A percentile compares a stretch with the other conserved stretches of the same genome.
Conservation (phyloP, 2,888 invertebrate species). For the Tiliacea citrago region DNA sequence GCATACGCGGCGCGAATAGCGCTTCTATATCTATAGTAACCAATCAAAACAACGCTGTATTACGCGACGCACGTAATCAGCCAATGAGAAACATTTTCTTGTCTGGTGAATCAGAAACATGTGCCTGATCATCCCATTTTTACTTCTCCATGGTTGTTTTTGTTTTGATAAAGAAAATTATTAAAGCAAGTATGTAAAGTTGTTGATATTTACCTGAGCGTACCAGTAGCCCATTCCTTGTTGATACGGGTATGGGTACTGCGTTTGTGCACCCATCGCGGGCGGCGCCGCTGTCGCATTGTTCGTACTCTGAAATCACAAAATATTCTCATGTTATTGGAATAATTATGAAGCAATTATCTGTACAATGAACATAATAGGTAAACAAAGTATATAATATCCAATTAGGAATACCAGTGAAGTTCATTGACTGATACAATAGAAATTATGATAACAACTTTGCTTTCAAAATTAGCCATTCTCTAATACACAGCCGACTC, state of each 20-base stretch:
- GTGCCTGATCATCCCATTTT: slow-evolving; percentile 8
- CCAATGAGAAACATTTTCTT: slow-evolving; percentile 25
- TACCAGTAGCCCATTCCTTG: slow-evolving; percentile 98
- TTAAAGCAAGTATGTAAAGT: not conserved
- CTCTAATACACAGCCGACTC: not conserved
- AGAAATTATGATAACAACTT: slow-evolving; percentile 12
- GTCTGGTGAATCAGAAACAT: not conserved
- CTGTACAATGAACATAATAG: slow-evolving; percentile 7
- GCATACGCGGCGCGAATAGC: slow-evolving; percentile 4
- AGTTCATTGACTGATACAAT: slow-evolving; percentile 10
- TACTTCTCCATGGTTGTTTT: not conserved
- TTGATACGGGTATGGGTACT: slow-evolving; percentile 97
- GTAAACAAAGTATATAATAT: slow-evolving; percentile 30
- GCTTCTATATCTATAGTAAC: not conserved
- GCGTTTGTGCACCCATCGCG: slow-evolving; percentile 92
- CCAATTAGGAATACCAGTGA: slow-evolving; percentile 19
- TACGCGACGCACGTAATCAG: not conserved
- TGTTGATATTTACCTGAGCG: slow-evolving; percentile 92
- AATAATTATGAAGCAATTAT: slow-evolving; percentile 13
- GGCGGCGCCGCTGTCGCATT: slow-evolving; percentile 84
- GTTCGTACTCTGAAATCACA: slow-evolving; percentile 81
- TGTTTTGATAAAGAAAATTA: not conserved
- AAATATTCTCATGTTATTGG: slow-evolving; percentile 27
- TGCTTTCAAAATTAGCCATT: not conserved
- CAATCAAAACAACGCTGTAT: slow-evolving; percentile 23